A percentile compares a stretch with the other conserved stretches of the same genome.
These are phyloP conservation scores for Leucania comma DNA, from an alignment of 2,888 invertebrate species.

Conservation along the genomic window DNA sequence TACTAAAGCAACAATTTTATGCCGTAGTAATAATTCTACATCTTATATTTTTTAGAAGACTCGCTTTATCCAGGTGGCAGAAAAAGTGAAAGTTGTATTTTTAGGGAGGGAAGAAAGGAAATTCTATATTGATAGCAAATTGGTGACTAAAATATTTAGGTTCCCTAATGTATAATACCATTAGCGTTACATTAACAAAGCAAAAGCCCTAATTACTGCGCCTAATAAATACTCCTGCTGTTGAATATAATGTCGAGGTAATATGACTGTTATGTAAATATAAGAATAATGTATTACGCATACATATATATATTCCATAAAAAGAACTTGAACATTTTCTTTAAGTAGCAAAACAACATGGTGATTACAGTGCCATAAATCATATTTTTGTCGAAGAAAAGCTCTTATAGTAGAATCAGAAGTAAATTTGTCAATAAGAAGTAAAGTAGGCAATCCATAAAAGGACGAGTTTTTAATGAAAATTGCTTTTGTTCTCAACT, in stretches of 20 bases:
- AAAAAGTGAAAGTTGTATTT: constrained; percentile 27
- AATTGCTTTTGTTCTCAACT: constrained; percentile 59
- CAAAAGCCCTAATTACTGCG: constrained; percentile 33
- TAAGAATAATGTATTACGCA: constrained; percentile 10
- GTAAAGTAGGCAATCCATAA: constrained; percentile 50
- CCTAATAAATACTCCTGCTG: constrained; percentile 6
- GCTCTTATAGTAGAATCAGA: constrained; percentile 35
- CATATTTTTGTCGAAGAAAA: constrained; percentile 42
- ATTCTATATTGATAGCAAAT: constrained; percentile 35
- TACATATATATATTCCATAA: background rate
- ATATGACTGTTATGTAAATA: constrained; percentile 26
- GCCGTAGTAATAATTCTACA: constrained; percentile 9
- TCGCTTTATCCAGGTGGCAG: constrained; percentile 27
- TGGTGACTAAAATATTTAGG: constrained; percentile 26
- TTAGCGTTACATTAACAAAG: constrained; percentile 33
- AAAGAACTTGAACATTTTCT: constrained; percentile 30
- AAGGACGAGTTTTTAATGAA: constrained; percentile 46
- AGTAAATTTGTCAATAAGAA: constrained; percentile 47
- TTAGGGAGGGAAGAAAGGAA: constrained; percentile 16
- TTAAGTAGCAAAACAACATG: constrained; percentile 28
- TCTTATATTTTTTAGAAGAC: constrained; percentile 11
- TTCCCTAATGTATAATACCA: constrained; percentile 24
- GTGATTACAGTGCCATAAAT: constrained; percentile 43
- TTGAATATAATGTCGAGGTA: constrained; percentile 7
- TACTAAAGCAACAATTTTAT: constrained; percentile 12